Base-by-base conservation (phyloP, 2,113 vertebrate species). In the Galemys pyrenaicus region DNA sequence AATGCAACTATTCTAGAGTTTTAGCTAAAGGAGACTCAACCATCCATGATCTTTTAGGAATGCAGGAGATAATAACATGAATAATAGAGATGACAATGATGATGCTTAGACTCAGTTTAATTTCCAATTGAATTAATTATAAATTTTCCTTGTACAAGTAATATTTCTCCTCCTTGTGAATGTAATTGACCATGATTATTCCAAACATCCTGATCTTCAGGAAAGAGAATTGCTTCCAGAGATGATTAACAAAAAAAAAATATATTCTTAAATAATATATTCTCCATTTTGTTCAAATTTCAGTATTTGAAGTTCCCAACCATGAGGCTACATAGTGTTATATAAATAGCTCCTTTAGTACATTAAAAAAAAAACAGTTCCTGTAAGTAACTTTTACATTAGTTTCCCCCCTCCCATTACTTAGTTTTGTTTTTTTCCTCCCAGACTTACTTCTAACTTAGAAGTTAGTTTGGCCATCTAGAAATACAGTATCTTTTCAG, bases 271-370 rank as follows among this genome's bases (percentile, higher is more conserved):
- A 67, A 51, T 87, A 82, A 82, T 16, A 86, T n/a, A 60, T 35
- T 77, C 17, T 89, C 35, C 77, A 54, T 77, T 94, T 94, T 77
- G 58, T 82, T 89, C 75, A 94, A 60, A 41, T 74, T 89, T 83
- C 67, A 87, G 7, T 30, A 89, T 83, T 41, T 58, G 46, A 68
- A 70, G 39, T 46, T 80, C 24, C 37, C 80, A 71, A 56, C 9
- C 67, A 83, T n/a, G 35, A 51, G 15, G 11, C 35, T 87, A 87
- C 37, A 44, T 24, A 71, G 37, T 44, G 60, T 65, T 35, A 85
- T 64, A 83, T 89, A 90, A 54, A 60, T 32, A 89, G n/a, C n/a
- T 15, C 22, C 15, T 81, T 93, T 62, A 44, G 13, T 58, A 68
- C 26, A 85, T 91, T 56, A 73, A 68, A 83, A 83, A 94, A 58